These are phyloP conservation scores for Dicycla oo DNA, from an alignment of 2,888 invertebrate species.

Conservation along the genomic window DNA sequence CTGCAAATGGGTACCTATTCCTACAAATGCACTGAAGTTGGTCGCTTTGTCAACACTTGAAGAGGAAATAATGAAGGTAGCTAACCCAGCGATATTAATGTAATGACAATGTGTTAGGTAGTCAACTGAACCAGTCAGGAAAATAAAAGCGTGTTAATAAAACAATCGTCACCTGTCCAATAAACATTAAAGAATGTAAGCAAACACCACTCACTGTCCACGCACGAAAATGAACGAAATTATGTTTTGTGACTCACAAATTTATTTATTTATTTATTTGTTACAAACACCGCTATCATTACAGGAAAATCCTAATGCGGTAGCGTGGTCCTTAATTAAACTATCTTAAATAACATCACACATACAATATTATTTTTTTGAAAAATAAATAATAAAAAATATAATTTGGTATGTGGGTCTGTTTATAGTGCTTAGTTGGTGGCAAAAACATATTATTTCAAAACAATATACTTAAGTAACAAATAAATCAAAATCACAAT, in stretches of 20 bases:
- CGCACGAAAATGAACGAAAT: background rate
- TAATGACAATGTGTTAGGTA: background rate
- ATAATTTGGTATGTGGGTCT: no score
- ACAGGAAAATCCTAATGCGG: no score
- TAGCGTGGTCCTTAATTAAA: no score
- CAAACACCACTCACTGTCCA: background rate
- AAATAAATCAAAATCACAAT: conserved; percentile 9
- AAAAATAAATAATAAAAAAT: background rate
- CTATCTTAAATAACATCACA: no score
- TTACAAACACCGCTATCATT: no score
- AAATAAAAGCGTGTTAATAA: no score
- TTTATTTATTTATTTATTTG: no score
- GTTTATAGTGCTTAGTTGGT: background rate
- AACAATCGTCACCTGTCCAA: conserved; percentile 12
- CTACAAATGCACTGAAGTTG: background rate
- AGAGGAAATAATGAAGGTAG: background rate
- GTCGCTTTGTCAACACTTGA: background rate
- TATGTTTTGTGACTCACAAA: conserved; percentile 6
- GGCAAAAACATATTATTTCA: background rate
- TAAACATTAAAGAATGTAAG: conserved; percentile 4
- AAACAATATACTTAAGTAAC: background rate
- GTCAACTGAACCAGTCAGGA: conserved; percentile 1
- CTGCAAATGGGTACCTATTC: background rate
- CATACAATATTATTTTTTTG: no score
- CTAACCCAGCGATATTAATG: background rate